Percentiles rank a stretch among this genome's conserved stretches.
These are phyloP conservation scores for Microctenopoma lineatum DNA, from an alignment of 2,797 vertebrate species.

Conservation along the genomic window DNA sequence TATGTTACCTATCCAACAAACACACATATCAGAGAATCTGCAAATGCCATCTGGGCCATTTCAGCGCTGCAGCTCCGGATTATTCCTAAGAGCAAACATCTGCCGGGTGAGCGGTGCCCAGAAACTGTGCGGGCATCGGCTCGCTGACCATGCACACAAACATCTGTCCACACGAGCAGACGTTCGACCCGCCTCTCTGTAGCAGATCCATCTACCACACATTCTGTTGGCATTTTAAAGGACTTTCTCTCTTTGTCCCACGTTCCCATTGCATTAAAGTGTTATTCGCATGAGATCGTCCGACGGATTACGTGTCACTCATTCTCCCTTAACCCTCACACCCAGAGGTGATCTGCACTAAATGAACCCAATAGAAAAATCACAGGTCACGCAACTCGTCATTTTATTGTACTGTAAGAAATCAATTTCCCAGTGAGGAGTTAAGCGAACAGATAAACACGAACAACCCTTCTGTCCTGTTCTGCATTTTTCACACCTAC, in stretches of 20 bases:
- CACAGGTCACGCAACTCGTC: background rate
- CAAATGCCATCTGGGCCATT: slow-evolving; percentile 1
- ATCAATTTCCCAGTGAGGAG: background rate
- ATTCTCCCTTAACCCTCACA: slow-evolving; percentile 1
- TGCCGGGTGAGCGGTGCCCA: slow-evolving; percentile 18
- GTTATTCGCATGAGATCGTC: background rate
- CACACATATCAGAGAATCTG: background rate
- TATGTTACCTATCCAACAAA: background rate
- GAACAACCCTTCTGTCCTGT: background rate
- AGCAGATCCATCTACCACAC: background rate
- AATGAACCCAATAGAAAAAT: background rate
- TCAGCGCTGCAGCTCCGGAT: slow-evolving; percentile 24
- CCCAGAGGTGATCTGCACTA: slow-evolving; percentile 1
- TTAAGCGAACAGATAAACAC: background rate
- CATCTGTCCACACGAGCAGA: slow-evolving; percentile 43
- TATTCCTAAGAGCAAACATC: slow-evolving; percentile 51
- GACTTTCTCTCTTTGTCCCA: background rate
- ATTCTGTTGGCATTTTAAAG: background rate
- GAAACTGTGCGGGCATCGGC: slow-evolving; percentile 17
- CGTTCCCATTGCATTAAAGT: background rate
- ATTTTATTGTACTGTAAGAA: background rate
- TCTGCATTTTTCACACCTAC: background rate
- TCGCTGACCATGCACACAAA: slow-evolving; percentile 13
- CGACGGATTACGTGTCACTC: background rate
- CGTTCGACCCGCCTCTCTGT: background rate